These are phyloP conservation scores for Boloria selene DNA, from an alignment of 2,888 invertebrate genomes.

Conservation along the genomic window DNA sequence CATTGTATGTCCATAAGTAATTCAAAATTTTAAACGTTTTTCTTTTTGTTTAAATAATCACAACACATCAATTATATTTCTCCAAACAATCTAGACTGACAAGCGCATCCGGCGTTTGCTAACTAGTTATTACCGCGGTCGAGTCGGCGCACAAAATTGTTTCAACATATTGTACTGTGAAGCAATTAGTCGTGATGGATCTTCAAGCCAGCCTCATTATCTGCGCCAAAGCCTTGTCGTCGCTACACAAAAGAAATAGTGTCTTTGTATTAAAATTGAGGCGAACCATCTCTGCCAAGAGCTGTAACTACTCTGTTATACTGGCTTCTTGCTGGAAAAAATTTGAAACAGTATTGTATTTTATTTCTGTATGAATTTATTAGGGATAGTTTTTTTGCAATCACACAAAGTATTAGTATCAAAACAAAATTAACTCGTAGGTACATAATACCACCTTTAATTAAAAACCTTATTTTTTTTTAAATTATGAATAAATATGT, in stretches of 20 bases:
- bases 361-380: neutral
- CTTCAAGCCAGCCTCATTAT: conserved; percentile 27
- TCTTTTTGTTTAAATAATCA: neutral
- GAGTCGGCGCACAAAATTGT: conserved; percentile 20
- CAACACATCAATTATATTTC: neutral
- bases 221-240: conserved; percentile 21
- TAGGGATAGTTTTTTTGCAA: neutral
- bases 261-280: conserved; percentile 14
- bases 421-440: too few relatives aligned
- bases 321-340: conserved; percentile 12
- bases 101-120: conserved; percentile 18
- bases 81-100: conserved; percentile 14
- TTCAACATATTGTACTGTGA: conserved; percentile 20
- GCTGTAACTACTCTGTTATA: neutral
- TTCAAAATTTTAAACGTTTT: neutral
- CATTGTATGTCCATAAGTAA: neutral
- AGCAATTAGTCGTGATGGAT: conserved; percentile 32
- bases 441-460: too few relatives aligned
- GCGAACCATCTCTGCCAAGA: conserved; percentile 8
- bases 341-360: neutral
- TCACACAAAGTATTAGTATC: too few relatives aligned
- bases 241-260: conserved; percentile 16
- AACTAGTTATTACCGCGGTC: conserved; percentile 17
- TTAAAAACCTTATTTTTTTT: too few relatives aligned
- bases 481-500: too few relatives aligned